phyloP scores from a whole-genome alignment of 1,140 invertebrate species.

The Mamestra configurata region DNA sequence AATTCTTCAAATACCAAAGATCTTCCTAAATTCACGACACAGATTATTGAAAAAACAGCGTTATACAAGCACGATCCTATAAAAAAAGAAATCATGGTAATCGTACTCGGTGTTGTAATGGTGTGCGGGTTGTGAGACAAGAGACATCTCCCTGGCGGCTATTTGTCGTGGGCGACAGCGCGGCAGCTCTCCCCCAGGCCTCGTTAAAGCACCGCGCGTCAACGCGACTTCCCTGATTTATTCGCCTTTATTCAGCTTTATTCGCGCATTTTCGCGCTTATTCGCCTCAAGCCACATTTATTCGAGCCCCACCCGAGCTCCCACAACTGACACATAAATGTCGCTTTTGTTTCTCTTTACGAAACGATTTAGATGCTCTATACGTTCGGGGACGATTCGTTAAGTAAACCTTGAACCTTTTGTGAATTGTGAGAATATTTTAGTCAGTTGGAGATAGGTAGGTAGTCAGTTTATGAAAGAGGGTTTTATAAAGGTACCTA shows the following conservation, averaged over 20 bases:
- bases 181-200: constrained; percentile 67
- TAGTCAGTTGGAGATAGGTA: background rate
- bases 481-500: background rate
- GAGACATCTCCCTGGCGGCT: constrained; percentile 73
- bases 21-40: background rate
- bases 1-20: background rate
- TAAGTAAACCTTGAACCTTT: constrained; percentile 28
- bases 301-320: constrained; percentile 57
- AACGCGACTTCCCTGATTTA: constrained; percentile 76
- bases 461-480: background rate
- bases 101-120: constrained; percentile 47
- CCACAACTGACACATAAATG: constrained; percentile 84
- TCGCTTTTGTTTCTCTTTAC: constrained; percentile 83
- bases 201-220: constrained; percentile 77
- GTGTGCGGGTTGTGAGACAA: constrained; percentile 56
- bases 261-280: constrained; percentile 37
- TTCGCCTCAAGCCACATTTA: constrained; percentile 33
- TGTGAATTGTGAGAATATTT: constrained; percentile 16
- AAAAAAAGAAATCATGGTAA: constrained; percentile 32
- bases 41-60: background rate
- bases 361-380: constrained; percentile 66
- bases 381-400: constrained; percentile 50
- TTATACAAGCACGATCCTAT: background rate
- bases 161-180: constrained; percentile 74
- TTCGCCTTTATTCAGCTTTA: constrained; percentile 53